These are phyloP conservation scores for Vultur gryphus DNA, from an alignment of 2,797 vertebrate species.

Conservation along the genomic window DNA sequence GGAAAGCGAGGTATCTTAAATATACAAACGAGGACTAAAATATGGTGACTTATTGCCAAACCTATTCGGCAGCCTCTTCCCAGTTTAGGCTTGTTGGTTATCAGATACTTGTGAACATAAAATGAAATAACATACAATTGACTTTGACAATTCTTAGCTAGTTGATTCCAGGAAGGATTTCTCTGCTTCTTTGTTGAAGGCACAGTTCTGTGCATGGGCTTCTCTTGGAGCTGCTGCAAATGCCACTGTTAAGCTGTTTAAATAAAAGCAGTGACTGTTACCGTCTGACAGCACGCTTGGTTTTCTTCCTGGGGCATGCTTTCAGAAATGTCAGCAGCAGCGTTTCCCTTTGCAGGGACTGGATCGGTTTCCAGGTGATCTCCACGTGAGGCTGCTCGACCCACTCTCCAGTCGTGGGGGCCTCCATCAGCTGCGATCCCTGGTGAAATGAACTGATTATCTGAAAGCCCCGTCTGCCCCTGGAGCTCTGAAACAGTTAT, in stretches of 20 bases:
- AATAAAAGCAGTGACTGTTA: background rate
- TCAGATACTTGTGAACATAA: background rate
- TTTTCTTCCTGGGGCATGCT: background rate
- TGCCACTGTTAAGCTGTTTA: background rate
- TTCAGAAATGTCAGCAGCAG: background rate
- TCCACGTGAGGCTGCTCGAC: fast-evolving
- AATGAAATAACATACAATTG: background rate
- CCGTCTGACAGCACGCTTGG: fast-evolving
- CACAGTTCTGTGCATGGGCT: background rate
- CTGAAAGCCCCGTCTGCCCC: background rate
- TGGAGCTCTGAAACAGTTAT: background rate
- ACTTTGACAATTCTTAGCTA: background rate
- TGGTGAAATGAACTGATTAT: background rate
- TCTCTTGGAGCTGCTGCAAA: background rate
- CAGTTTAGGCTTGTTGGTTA: background rate
- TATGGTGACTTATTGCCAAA: background rate
- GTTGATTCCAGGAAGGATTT: background rate
- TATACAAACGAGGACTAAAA: background rate
- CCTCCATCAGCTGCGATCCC: background rate
- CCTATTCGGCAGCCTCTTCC: background rate
- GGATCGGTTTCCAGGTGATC: background rate
- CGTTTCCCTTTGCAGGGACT: background rate
- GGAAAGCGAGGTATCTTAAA: background rate
- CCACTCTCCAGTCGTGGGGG: fast-evolving
- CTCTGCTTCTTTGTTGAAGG: background rate